Base-by-base conservation (phyloP, 2,113 vertebrate genomes). In the Micronycteris hirsuta region DNA sequence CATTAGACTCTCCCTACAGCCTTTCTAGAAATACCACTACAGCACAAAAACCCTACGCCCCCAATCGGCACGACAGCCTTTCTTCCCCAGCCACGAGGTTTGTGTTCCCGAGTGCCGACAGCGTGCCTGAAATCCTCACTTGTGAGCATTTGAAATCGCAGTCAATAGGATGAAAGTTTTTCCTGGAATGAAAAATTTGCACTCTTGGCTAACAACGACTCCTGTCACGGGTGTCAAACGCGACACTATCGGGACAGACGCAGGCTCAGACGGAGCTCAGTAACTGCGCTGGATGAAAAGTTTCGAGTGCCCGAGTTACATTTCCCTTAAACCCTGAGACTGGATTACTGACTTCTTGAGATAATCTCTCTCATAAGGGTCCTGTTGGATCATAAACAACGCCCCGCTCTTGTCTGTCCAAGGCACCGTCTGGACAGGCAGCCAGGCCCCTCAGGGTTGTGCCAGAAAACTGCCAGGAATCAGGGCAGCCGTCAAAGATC, bases 231-330 rank as follows among this genome's bases (percentile, higher is more conserved):
- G 70, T 0, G 3, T 10, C 63, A 2, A 7, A 20, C 20, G 1
- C 0, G 1, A 4, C 11, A 2, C 17, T 1, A 0, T 1, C 1
- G 0, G 8, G 38, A 8, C 1, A 24, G 19, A 49, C 6, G 6
- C 1, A 36, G 74, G 58, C 17, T 43, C 26, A 14, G 45, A 20
- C 9, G 0, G 67, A 38, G 67, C 16, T 52, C 31, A 1, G 3
- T 61, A 15, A 12, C 1, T 9, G 41, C 28, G 2, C 7, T 0
- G 0, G 12, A 2, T 7, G 4, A 17, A 17, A 36, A 52, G 15
- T 20, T 33, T 58, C 22, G 5, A 52, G 38, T 1, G 17, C 28
- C 56, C 14, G 56, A 56, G 63, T 1, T 16, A 67, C 45, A 24
- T 31, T 20, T 43, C 58, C 17, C 33, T 63, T 22, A 58, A 77